Base-by-base conservation (phyloP, 2,113 vertebrate species). In the Platysteira castanea region DNA sequence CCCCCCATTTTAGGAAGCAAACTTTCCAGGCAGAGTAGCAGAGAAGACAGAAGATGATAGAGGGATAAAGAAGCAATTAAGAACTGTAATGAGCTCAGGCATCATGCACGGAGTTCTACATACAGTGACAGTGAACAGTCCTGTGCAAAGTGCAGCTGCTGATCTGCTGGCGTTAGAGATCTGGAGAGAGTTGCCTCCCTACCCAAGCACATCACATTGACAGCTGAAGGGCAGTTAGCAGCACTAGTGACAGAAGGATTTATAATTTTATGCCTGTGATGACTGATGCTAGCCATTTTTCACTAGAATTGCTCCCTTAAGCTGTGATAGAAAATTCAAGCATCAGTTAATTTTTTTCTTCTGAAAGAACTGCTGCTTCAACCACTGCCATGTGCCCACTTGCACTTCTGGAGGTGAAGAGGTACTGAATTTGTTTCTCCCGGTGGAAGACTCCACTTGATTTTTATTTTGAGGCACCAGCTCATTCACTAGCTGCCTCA, bases 81-180 rank as follows among this genome's bases (percentile, higher is more conserved):
- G 50, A 63, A 13, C 26, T 50, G 16, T 42, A 46, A 50, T 24
- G 47, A 84, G 11, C 63, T 92, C 42, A 47, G 64, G 21, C 46
- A 70, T 63, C 0, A 0, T 49, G 8, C 53, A 60, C 13, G 27
- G n/a, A 35, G 7, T 61, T 23, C 63, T 68, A 3, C 0, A 3
- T 5, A 11, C 6, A 19, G n/a, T 30, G 42, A 30, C 6, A n/a
- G 23, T 73, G 59, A 57, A 35, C 35, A 20, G 9, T 23, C 11
- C 33, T 26, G 52, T 47, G 60, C 70, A 47, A 13, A 24, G 26
- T 33, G 30, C 59, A 80, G 42, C 37, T 76, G 21, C 59, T 61
- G 49, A 37, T 85, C 49, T 65, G 16, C 16, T 65, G 23, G 23
- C 7, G 3, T 46, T 53, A 21, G 22, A 61, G n/a, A 14, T 50